Percentiles rank a stretch among this genome's conserved stretches.
Evolutionary conservation across 2,888 invertebrate species (phyloP).

Genomic region (Catocala sponsa): DNA sequence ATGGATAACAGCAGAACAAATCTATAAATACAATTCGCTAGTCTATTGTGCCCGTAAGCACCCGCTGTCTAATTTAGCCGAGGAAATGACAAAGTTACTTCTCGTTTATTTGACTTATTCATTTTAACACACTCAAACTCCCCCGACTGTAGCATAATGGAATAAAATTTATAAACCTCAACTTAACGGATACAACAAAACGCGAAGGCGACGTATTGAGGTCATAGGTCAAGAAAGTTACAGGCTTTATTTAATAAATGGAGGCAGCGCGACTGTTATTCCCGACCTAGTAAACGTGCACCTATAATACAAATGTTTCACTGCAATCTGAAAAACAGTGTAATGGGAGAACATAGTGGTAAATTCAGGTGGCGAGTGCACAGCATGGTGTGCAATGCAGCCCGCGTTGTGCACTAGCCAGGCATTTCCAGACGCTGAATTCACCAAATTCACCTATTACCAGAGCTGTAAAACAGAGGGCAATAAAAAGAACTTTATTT

Average conservation of each 20-base stretch:
- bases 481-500: conserved; percentile 81
- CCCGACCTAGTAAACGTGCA: conserved; percentile 31
- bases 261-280: conserved; percentile 25
- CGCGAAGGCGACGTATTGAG: conserved; percentile 27
- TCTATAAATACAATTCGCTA: conserved; percentile 3
- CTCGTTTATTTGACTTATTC: conserved; percentile 5
- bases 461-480: conserved; percentile 70
- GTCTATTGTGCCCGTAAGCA: conserved; percentile 2
- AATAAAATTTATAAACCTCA: conserved; percentile 24
- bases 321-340: conserved; percentile 21
- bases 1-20: too few species aligned
- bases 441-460: conserved; percentile 73
- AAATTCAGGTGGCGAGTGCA: not conserved
- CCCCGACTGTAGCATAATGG: conserved; percentile 9
- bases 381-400: not conserved
- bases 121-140: conserved; percentile 4
- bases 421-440: conserved; percentile 58
- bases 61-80: conserved; percentile 7
- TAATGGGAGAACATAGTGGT: not conserved
- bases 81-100: conserved; percentile 13
- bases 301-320: conserved; percentile 26
- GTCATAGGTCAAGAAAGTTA: conserved; percentile 43
- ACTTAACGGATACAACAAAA: conserved; percentile 15
- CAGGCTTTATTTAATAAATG: conserved; percentile 28
- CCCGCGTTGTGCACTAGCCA: conserved; percentile 16